Percentiles rank a stretch among this genome's conserved stretches.
These are phyloP conservation scores for Poeciliopsis presidionis DNA, from an alignment of 2,797 vertebrate genomes.

Conservation along the genomic window DNA sequence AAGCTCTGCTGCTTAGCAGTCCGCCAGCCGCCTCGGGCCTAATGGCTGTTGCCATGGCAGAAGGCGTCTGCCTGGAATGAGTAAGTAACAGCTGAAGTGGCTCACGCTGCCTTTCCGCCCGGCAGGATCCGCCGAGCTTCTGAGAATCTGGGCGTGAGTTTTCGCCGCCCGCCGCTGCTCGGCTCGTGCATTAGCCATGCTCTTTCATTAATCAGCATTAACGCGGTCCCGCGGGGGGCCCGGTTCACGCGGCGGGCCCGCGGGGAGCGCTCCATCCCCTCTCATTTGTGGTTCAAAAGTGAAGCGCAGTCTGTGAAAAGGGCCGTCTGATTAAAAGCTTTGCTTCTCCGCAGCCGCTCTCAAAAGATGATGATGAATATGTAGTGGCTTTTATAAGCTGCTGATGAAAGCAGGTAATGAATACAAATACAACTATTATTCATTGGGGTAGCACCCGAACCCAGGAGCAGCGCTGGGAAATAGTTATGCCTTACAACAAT, in stretches of 20 bases:
- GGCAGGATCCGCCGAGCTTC: constrained; percentile 31
- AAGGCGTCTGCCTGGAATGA: constrained; percentile 72
- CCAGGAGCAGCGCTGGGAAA: constrained; percentile 16
- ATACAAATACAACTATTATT: constrained; percentile 45
- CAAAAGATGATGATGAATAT: constrained; percentile 54
- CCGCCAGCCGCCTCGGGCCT: constrained; percentile 42
- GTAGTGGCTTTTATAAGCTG: constrained; percentile 35
- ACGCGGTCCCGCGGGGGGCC: constrained; percentile 40
- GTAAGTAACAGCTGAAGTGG: constrained; percentile 69
- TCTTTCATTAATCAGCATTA: constrained; percentile 76
- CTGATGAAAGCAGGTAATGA: constrained; percentile 38
- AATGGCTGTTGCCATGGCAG: constrained; percentile 76
- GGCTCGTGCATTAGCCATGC: constrained; percentile 56
- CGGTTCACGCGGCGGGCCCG: constrained; percentile 41
- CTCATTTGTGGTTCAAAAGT: constrained; percentile 60
- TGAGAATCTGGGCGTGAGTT: constrained; percentile 39
- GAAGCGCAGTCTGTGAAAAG: constrained; percentile 49
- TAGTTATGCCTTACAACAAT: constrained; percentile 30
- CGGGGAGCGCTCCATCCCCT: constrained; percentile 50
- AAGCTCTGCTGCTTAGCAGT: constrained; percentile 59
- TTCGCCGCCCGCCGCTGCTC: constrained; percentile 25
- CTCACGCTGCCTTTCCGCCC: constrained; percentile 36
- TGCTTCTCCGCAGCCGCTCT: constrained; percentile 27
- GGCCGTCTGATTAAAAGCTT: constrained; percentile 58
- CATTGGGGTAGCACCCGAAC: constrained; percentile 19